Evolutionary conservation across 2,797 vertebrate genomes (phyloP).

Genomic region (Chaenodraco wilsoni): DNA sequence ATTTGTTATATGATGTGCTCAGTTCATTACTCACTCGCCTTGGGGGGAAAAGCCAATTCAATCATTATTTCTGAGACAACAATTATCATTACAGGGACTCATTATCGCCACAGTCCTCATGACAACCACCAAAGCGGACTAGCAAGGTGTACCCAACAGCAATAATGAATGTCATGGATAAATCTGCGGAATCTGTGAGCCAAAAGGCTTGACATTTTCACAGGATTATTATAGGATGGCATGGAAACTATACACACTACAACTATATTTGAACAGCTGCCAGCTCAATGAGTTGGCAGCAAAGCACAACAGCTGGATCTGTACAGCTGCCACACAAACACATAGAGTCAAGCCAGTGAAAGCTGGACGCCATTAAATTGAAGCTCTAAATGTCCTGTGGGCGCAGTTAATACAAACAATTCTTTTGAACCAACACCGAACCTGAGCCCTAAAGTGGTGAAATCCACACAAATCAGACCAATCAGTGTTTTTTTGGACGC

Average conservation of each 20-base stretch:
- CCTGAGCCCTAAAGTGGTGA: constrained; percentile 13
- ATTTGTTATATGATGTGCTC: constrained; percentile 55
- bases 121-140: constrained; percentile 21
- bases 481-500: constrained; percentile 28
- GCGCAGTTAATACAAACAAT: constrained; percentile 7
- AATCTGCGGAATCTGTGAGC: constrained; percentile 26
- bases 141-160: constrained; percentile 26
- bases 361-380: constrained; percentile 43
- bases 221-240: constrained; percentile 46
- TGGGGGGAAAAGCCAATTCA: constrained; percentile 43
- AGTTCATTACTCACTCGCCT: constrained; percentile 55
- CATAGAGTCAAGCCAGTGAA: constrained; percentile 45
- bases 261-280: constrained; percentile 70
- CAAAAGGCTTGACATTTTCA: constrained; percentile 24
- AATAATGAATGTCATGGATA: constrained; percentile 31
- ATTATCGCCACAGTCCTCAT: constrained; percentile 19
- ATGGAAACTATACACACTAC: constrained; percentile 38
- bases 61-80: constrained; percentile 50
- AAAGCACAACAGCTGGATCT: constrained; percentile 70
- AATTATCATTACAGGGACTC: constrained; percentile 37
- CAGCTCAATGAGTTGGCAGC: constrained; percentile 66
- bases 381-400: constrained; percentile 48
- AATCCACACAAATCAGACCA: constrained; percentile 42
- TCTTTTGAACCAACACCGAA: constrained; percentile 21
- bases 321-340: constrained; percentile 63